These are phyloP conservation scores for Clarias macrocephalus DNA, from an alignment of 2,113 vertebrate species.

Conservation along the genomic window DNA sequence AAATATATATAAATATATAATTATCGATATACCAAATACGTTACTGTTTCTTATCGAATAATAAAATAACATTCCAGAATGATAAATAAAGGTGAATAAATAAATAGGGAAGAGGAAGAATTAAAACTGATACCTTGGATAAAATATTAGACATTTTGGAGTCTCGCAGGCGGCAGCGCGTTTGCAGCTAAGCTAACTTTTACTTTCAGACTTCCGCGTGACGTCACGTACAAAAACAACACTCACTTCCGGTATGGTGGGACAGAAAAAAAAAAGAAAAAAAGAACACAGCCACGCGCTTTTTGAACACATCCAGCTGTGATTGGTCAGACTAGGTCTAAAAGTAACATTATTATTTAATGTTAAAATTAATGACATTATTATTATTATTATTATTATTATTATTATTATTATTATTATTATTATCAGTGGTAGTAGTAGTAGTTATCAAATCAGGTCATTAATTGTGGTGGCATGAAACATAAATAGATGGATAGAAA, in stretches of 20 bases:
- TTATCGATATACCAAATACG: background rate
- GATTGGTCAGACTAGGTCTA: background rate
- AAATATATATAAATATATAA: background rate
- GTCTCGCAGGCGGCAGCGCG: background rate
- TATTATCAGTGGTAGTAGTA: too few species aligned
- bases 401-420: too few species aligned
- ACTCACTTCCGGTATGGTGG: background rate
- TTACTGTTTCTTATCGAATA: background rate
- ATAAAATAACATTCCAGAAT: background rate
- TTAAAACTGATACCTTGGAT: background rate
- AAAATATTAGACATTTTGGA: background rate
- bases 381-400: too few species aligned
- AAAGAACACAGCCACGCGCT: background rate
- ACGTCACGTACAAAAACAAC: constrained; percentile 2
- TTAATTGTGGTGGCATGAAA: too few species aligned
- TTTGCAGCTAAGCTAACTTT: background rate
- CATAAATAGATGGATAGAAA: too few species aligned
- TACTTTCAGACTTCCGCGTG: background rate
- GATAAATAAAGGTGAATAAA: background rate
- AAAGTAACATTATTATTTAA: background rate
- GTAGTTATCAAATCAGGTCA: too few species aligned
- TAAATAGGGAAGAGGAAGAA: background rate
- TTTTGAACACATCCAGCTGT: background rate
- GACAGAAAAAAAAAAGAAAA: too few species aligned
- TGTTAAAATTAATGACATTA: too few species aligned